Evolutionary conservation across 2,113 vertebrate genomes (phyloP).

Genomic region (Acanthisitta chloris): DNA sequence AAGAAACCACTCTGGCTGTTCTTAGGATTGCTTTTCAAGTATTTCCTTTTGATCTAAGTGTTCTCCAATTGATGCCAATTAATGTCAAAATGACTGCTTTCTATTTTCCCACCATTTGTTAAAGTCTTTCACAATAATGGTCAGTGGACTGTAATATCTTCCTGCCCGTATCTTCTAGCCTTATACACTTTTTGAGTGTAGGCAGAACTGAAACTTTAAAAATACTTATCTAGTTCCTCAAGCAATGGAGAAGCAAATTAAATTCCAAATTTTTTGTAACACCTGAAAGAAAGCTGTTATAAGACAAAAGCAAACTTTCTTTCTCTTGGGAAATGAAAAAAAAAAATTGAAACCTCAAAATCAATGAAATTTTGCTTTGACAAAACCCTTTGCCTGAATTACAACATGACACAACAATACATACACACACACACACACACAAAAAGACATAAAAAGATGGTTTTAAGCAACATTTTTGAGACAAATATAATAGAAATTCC

Average conservation of each 20-base stretch:
- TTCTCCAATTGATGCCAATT: conserved; percentile 55
- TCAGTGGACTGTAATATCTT: neutral
- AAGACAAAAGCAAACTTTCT: neutral
- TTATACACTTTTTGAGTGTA: neutral
- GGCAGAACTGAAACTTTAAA: neutral
- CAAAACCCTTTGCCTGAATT: neutral
- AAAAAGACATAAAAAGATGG: neutral
- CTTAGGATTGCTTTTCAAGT: conserved; percentile 4
- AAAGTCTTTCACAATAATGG: neutral
- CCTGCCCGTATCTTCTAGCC: neutral
- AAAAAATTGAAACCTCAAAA: neutral
- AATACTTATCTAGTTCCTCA: neutral
- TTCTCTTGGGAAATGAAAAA: neutral
- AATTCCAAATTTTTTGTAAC: neutral
- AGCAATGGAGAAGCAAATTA: neutral
- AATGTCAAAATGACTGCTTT: conserved; percentile 60
- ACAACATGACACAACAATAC: neutral
- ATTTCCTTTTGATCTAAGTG: conserved; percentile 66
- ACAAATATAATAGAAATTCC: neutral
- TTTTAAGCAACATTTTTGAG: neutral
- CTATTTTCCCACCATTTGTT: conserved; percentile 7
- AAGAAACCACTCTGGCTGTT: neutral
- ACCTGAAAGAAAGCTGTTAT: neutral
- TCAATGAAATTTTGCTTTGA: neutral
- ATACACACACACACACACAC: neutral